Conservation (phyloP, 1,140 invertebrate species). For the Phortica variegata region DNA sequence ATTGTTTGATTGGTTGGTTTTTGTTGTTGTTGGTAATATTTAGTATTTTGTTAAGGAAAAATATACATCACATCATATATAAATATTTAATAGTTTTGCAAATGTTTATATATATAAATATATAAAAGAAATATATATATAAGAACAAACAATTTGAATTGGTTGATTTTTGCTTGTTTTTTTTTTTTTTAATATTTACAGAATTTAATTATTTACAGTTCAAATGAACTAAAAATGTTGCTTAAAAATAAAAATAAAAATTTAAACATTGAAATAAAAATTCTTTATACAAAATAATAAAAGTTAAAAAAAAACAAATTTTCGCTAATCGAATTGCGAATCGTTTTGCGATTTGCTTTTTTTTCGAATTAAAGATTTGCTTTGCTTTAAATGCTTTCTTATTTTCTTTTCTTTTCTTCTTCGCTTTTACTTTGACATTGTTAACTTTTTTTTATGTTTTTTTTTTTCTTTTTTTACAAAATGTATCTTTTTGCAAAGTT, state of each 20-base stretch:
- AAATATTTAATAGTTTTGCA: slow-evolving; percentile 51
- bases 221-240: slow-evolving; percentile 22
- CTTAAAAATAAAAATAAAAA: slow-evolving; percentile 22
- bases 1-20: slow-evolving; percentile 24
- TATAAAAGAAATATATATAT: slow-evolving; percentile 35
- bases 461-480: slow-evolving; percentile 25
- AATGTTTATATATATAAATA: slow-evolving; percentile 36
- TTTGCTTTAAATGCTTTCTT: slow-evolving; percentile 31
- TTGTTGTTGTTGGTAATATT: slow-evolving; percentile 21
- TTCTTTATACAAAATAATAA: slow-evolving; percentile 17
- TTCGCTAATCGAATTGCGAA: slow-evolving; percentile 14
- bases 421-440: slow-evolving; percentile 8
- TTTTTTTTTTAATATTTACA: slow-evolving; percentile 46
- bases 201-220: slow-evolving; percentile 52
- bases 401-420: slow-evolving; percentile 25
- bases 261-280: slow-evolving; percentile 16
- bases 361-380: slow-evolving; percentile 24
- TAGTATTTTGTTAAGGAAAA: slow-evolving; percentile 32
- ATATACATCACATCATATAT: slow-evolving; percentile 48
- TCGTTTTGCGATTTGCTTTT: neutral
- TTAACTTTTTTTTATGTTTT: slow-evolving; percentile 13
- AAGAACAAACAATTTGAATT: slow-evolving; percentile 41
- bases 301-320: slow-evolving; percentile 30
- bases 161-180: neutral
- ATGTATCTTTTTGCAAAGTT: slow-evolving; percentile 19